Conservation (phyloP, 1,140 invertebrate species). For the Brachionus rubens region DNA sequence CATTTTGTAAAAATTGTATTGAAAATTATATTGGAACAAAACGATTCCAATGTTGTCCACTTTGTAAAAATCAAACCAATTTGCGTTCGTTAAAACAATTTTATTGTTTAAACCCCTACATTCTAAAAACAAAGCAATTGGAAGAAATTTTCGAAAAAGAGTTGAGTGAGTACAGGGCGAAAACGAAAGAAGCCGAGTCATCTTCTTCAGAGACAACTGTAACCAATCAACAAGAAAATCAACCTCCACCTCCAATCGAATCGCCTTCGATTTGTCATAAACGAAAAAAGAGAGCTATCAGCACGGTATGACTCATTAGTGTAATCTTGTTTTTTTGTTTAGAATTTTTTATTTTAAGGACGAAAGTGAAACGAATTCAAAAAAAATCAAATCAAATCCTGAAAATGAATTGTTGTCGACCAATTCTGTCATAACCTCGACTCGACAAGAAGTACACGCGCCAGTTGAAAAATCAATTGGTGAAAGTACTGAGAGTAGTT, state of each 20-base stretch:
- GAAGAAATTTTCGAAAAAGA: conserved; percentile 22
- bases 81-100: conserved; percentile 5
- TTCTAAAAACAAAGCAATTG: conserved; percentile 9
- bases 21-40: conserved; percentile 27
- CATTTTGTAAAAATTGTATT: conserved; percentile 39
- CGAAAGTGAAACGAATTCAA: neutral
- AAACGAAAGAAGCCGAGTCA: too few relatives aligned
- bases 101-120: neutral
- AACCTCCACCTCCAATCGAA: too few relatives aligned
- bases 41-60: conserved; percentile 23
- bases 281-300: neutral
- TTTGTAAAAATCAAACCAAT: conserved; percentile 25
- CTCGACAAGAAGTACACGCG: neutral
- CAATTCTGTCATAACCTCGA: conserved; percentile 1
- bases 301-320: neutral
- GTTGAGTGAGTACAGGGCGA: neutral
- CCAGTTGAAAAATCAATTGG: neutral
- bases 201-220: too few relatives aligned
- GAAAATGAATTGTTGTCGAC: conserved; percentile 2
- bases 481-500: neutral
- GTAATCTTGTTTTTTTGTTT: neutral
- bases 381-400: conserved; percentile 4
- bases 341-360: neutral
- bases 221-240: neutral
- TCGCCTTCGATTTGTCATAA: too few relatives aligned